Conservation (phyloP, 2,888 invertebrate genomes). For the Erannis defoliaria region DNA sequence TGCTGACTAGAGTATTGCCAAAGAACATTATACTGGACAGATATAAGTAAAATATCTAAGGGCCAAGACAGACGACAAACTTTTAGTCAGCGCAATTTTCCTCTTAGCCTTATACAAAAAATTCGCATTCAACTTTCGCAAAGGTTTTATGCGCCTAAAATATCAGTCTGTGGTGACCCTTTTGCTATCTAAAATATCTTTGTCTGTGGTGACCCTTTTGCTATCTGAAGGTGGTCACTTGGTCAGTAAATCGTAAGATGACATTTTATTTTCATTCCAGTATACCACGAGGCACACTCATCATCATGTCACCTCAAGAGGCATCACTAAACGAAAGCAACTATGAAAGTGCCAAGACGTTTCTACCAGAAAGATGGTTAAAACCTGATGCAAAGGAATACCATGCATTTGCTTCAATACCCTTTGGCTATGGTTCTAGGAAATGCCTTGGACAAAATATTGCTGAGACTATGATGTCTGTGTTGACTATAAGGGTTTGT, state of each 20-base stretch:
- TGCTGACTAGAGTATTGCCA: constrained; percentile 86
- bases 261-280: constrained; percentile 50
- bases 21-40: constrained; percentile 87
- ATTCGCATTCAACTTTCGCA: too few relatives aligned
- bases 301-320: constrained; percentile 89
- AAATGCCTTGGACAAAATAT: constrained; percentile 88
- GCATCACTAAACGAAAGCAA: constrained; percentile 88
- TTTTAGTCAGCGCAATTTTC: background rate
- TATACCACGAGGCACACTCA: constrained; percentile 86
- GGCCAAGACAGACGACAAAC: background rate
- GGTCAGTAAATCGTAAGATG: background rate
- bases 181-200: too few relatives aligned
- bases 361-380: constrained; percentile 89
- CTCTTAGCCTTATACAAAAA: too few relatives aligned
- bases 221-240: background rate
- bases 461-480: constrained; percentile 86
- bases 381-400: constrained; percentile 68
- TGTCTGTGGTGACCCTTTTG: background rate
- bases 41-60: constrained; percentile 74
- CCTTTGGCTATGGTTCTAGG: constrained; percentile 88
- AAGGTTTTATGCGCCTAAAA: background rate
- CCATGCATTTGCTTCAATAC: constrained; percentile 87
- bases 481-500: constrained; percentile 85
- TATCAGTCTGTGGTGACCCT: too few relatives aligned
- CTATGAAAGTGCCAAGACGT: constrained; percentile 88